These are phyloP conservation scores for Cydia strobilella DNA, from an alignment of 1,140 invertebrate species.

Conservation along the genomic window DNA sequence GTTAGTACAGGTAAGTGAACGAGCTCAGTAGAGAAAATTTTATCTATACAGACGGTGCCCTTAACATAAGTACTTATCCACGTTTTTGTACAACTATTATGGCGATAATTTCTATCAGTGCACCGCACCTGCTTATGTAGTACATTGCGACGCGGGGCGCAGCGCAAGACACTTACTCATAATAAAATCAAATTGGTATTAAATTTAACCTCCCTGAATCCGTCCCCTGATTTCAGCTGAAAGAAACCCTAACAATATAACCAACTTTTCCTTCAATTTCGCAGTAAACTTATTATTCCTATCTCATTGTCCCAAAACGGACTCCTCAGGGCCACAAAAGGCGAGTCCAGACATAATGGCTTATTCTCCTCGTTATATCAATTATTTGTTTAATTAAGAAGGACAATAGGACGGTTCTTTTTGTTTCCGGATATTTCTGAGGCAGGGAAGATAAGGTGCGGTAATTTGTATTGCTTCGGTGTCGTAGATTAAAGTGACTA, in stretches of 20 bases:
- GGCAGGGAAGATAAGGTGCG: conserved; percentile 38
- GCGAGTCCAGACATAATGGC: conserved; percentile 51
- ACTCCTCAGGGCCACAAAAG: conserved; percentile 40
- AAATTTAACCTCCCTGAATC: background rate
- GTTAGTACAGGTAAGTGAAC: too few species aligned
- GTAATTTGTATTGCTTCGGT: conserved; percentile 23
- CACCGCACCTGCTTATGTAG: too few species aligned
- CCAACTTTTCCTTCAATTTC: conserved; percentile 4
- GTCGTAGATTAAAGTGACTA: background rate
- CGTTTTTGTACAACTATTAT: too few species aligned
- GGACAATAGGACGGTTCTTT: conserved; percentile 47
- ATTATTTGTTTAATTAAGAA: conserved; percentile 65
- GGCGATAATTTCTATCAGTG: too few species aligned
- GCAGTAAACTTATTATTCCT: conserved; percentile 15
- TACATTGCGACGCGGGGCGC: too few species aligned
- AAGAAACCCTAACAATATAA: conserved; percentile 17
- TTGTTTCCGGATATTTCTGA: conserved; percentile 43
- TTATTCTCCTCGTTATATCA: conserved; percentile 61
- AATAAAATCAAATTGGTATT: background rate
- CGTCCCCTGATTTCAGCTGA: background rate
- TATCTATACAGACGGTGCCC: too few species aligned
- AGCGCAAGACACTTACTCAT: too few species aligned
- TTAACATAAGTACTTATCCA: too few species aligned
- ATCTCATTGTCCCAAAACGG: conserved; percentile 26
- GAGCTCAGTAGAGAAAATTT: too few species aligned